phyloP scores from a whole-genome alignment of 2,113 vertebrate genomes.

The Pedetes capensis region DNA sequence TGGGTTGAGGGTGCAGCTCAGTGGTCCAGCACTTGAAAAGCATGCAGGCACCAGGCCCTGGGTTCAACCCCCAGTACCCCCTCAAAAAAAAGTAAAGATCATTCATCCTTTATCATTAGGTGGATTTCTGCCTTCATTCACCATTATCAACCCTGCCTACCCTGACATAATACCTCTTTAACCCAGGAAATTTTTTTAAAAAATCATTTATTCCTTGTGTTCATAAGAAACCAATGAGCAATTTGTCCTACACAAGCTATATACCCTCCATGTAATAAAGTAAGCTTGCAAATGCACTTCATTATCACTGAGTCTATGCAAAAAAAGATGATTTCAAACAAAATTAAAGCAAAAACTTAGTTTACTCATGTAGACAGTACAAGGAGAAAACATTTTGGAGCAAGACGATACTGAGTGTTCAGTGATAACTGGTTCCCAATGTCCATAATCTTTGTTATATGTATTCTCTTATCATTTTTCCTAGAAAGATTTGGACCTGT shows the following conservation, averaged over 20 bases:
- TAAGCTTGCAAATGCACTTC: not conserved
- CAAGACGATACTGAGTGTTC: not conserved
- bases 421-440: not conserved
- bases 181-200: not conserved
- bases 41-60: no score
- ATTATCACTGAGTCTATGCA: not conserved
- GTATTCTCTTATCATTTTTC: not conserved
- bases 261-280: not conserved
- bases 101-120: not conserved
- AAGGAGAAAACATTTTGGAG: not conserved
- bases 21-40: no score
- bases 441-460: not conserved
- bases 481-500: not conserved
- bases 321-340: not conserved
- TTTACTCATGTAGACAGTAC: not conserved
- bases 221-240: not conserved
- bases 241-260: no score
- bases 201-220: not conserved
- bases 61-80: no score
- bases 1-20: no score
- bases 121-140: not conserved
- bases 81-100: no score
- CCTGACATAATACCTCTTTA: not conserved
- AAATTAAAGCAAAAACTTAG: not conserved
- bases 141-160: no score